phyloP scores from a whole-genome alignment of 2,888 invertebrate genomes.

The Cordilura impudica region DNA sequence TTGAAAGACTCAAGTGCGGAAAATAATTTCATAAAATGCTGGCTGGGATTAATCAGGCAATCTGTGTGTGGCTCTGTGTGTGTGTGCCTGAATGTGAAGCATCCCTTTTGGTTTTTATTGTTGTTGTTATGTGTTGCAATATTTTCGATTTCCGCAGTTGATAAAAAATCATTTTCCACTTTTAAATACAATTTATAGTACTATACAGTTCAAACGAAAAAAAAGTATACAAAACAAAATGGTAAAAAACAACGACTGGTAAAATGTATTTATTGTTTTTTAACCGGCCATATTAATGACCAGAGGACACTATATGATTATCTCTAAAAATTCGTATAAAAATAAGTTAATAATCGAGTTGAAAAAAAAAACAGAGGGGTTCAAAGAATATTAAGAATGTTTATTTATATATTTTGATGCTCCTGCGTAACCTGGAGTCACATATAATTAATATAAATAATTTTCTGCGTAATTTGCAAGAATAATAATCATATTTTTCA shows the following conservation, averaged over 20 bases:
- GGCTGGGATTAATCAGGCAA: no score
- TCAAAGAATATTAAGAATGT: neutral
- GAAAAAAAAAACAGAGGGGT: no score
- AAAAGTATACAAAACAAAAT: no score
- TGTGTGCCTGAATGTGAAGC: conserved; percentile 13
- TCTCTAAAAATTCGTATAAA: neutral
- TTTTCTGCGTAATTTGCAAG: no score
- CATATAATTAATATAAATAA: no score
- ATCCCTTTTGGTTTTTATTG: conserved; percentile 38
- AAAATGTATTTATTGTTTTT: conserved; percentile 34
- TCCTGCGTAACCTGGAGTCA: neutral
- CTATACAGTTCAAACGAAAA: neutral
- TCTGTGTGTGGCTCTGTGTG: no score
- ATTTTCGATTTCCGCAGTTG: conserved; percentile 59
- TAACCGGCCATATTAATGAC: conserved; percentile 34
- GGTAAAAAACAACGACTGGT: conserved; percentile 16
- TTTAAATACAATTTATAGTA: conserved; percentile 41
- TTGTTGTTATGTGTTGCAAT: conserved; percentile 37
- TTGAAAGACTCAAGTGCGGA: no score
- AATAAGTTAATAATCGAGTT: no score
- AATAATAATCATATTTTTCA: no score
- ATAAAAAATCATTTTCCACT: conserved; percentile 52
- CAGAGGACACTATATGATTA: conserved; percentile 29
- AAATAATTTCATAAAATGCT: no score
- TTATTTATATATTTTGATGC: neutral